Conservation (phyloP, 2,113 vertebrate species). For the Cnemophilus loriae region DNA sequence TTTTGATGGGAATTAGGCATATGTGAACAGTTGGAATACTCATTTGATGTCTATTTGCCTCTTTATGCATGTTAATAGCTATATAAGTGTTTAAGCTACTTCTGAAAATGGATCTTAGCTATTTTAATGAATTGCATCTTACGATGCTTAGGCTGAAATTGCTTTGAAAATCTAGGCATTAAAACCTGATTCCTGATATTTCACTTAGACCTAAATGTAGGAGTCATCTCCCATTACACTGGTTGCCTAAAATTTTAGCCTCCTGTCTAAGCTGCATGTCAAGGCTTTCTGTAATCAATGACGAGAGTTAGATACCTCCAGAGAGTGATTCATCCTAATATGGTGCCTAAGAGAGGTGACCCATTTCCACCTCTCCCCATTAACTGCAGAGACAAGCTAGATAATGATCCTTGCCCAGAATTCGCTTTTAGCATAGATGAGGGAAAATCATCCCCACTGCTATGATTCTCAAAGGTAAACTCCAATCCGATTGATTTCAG, state of each 20-base stretch:
- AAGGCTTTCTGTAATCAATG: neutral
- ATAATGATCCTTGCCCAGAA: neutral
- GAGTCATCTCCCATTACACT: neutral
- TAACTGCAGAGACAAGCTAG: neutral
- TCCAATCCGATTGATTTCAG: neutral
- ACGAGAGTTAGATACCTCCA: neutral
- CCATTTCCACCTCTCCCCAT: neutral
- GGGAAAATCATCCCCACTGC: neutral
- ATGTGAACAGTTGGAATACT: conserved; percentile 44
- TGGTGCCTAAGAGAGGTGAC: neutral
- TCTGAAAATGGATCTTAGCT: conserved; percentile 34
- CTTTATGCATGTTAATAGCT: conserved; percentile 40
- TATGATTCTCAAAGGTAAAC: neutral
- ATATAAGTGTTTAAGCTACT: conserved; percentile 35
- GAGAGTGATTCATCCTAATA: neutral
- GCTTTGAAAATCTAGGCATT: conserved; percentile 15
- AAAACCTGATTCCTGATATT: conserved; percentile 2
- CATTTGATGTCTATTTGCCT: conserved; percentile 40
- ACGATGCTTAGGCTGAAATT: neutral
- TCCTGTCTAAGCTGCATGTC: neutral
- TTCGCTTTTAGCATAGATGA: neutral
- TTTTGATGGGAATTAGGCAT: conserved; percentile 36
- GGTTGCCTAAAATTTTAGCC: neutral
- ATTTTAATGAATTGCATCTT: neutral
- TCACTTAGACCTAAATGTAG: neutral